Percentiles rank a stretch among this genome's conserved stretches.
Conservation (phyloP, 1,140 invertebrate genomes). For the Caenorhabditis remanei region DNA sequence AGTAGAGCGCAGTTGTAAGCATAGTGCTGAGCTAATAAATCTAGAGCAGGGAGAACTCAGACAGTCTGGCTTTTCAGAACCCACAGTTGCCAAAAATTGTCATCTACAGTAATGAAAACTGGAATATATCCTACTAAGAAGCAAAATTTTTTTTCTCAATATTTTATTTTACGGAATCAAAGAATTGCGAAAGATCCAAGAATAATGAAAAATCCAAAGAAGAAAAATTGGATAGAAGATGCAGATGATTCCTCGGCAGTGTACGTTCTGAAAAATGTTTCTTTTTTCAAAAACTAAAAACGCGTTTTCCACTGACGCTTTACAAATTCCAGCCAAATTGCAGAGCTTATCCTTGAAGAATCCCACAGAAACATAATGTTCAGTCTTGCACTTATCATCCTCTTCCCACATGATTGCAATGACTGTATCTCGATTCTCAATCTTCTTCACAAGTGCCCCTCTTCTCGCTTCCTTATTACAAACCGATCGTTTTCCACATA, state of each 20-base stretch:
- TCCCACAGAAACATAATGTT: background rate
- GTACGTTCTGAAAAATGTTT: background rate
- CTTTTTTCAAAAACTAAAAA: background rate
- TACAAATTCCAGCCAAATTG: background rate
- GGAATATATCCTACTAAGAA: too few relatives aligned
- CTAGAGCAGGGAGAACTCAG: too few relatives aligned
- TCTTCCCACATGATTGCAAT: background rate
- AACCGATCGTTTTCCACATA: background rate
- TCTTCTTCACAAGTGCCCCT: background rate
- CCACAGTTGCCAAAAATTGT: too few relatives aligned
- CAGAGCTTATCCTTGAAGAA: constrained; percentile 2
- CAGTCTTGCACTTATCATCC: background rate
- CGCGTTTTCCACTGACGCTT: background rate
- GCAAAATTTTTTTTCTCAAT: too few relatives aligned
- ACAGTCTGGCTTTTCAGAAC: too few relatives aligned
- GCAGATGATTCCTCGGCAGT: background rate
- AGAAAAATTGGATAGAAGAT: too few relatives aligned
- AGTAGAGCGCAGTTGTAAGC: too few relatives aligned
- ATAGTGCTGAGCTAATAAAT: too few relatives aligned
- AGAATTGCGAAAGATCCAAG: too few relatives aligned
- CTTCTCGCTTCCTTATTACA: background rate
- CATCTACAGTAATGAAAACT: too few relatives aligned
- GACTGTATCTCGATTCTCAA: background rate
- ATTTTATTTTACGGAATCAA: too few relatives aligned
- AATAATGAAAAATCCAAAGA: too few relatives aligned